Evolutionary conservation across 1,140 invertebrate species (phyloP).

Genomic region (Ephestia elutella): DNA sequence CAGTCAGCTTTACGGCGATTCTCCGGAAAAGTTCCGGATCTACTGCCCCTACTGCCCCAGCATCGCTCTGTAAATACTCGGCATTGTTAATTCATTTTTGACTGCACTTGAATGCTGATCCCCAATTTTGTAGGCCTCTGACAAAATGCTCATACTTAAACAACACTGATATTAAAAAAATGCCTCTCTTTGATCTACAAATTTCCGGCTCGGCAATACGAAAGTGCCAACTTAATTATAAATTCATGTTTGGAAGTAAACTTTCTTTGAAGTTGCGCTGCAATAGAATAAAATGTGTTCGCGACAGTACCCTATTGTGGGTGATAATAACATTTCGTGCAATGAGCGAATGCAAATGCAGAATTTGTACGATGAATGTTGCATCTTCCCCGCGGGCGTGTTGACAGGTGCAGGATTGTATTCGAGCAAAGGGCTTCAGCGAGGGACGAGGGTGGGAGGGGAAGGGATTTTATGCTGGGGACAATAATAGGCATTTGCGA

Average conservation of each 20-base stretch:
- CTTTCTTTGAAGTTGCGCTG: neutral
- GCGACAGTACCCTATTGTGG: neutral
- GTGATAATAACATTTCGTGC: slow-evolving; percentile 14
- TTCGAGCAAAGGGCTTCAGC: neutral
- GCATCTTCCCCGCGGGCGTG: slow-evolving; percentile 15
- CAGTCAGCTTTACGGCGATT: slow-evolving; percentile 28
- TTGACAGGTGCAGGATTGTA: slow-evolving; percentile 12
- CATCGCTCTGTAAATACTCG: neutral
- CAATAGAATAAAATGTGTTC: neutral
- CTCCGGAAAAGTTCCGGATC: slow-evolving; percentile 2
- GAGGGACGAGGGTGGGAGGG: slow-evolving; percentile 3
- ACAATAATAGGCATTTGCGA: slow-evolving; percentile 9
- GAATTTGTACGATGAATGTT: slow-evolving; percentile 21
- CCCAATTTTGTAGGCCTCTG: neutral
- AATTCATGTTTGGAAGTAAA: slow-evolving; percentile 1
- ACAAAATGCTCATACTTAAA: neutral
- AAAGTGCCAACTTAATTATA: neutral
- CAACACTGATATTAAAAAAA: neutral
- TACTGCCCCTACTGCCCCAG: neutral
- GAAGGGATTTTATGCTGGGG: slow-evolving; percentile 7
- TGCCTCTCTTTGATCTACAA: neutral
- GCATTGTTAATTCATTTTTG: slow-evolving; percentile 11
- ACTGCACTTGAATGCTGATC: neutral
- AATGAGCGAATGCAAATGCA: slow-evolving; percentile 28
- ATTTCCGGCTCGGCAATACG: neutral